Evolutionary conservation across 2,888 invertebrate species (phyloP), one percentile per base, ranked within the genome.

Genomic region (Troilus luridus): DNA sequence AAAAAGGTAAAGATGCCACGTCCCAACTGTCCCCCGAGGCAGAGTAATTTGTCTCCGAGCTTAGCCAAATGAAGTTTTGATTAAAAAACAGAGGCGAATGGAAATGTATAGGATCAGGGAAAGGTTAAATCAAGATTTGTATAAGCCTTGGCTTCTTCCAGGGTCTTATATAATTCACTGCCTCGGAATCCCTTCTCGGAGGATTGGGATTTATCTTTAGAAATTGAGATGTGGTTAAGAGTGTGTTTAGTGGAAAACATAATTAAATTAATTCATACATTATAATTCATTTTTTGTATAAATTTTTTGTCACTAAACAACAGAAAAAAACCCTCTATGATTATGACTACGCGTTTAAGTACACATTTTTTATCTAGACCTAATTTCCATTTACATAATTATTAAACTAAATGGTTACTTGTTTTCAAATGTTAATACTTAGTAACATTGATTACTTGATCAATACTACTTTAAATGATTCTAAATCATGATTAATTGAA

Each of bases 121-220:
- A 41, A 41, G 77, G 77, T 27, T 81, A 81, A 81, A 81, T 81
- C 41, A 19, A 81, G 77, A 81, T 81, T 41, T 41, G 54, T 81
- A 81, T 81, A 19, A 41, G 7, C 77, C 77, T 81, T 81, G 77
- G 19, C 27, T 54, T 41, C 17, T 81, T 81, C 10, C 19, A 19
- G 41, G 8, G 41, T 19, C 77, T 81, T 41, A 17, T 81, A 41
- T 12, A 81, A 81, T 81, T 81, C 41, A 19, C 41, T 11, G 19
- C 41, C 41, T 8, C 11, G 24, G 17, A 0, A 12, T 41, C 54
- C 14, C 77, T 81, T 19, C 7, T 24, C 14, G 7, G 14, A 81
- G 54, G 21, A 41, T 19, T 41, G 27, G 41, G 14, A 14, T 21
- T 17, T n/a, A 67, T 41, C 41, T 41, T 41, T 41, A 41, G 41